Evolutionary conservation across 2,888 invertebrate genomes (phyloP).

Genomic region (Noctua janthe): DNA sequence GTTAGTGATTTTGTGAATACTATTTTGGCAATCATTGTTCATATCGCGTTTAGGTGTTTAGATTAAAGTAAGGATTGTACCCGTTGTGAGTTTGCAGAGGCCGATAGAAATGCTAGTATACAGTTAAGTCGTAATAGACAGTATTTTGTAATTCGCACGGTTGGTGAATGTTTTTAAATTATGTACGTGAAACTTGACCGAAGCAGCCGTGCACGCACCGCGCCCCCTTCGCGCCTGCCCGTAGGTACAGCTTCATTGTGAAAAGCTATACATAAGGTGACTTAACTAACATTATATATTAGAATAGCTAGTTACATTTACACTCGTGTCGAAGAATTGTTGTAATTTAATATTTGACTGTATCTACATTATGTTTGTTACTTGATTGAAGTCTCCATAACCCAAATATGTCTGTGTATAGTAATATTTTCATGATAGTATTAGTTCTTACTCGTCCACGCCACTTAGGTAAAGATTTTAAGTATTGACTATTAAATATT

Average conservation of each 20-base stretch:
- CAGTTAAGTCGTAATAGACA: constrained; percentile 33
- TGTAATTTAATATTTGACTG: constrained; percentile 51
- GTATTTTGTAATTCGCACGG: constrained; percentile 28
- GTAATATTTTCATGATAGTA: constrained; percentile 48
- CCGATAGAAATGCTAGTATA: constrained; percentile 60
- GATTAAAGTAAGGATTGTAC: constrained; percentile 42
- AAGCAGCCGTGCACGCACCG: constrained; percentile 13
- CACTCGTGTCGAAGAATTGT: constrained; percentile 47
- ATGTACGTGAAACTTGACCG: constrained; percentile 24
- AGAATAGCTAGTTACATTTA: constrained; percentile 41
- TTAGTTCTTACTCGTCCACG: constrained; percentile 49
- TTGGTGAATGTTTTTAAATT: constrained; percentile 27
- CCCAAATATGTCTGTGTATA: constrained; percentile 46
- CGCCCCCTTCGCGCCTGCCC: constrained; percentile 27
- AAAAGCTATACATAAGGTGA: constrained; percentile 38
- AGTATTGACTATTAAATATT: constrained; percentile 24
- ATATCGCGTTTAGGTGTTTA: constrained; percentile 59
- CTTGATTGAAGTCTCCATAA: constrained; percentile 31
- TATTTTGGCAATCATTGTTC: constrained; percentile 60
- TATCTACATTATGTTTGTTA: constrained; percentile 55
- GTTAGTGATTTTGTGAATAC: constrained; percentile 54
- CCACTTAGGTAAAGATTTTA: constrained; percentile 32
- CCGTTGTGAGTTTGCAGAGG: constrained; percentile 46
- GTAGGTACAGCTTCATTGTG: constrained; percentile 46
- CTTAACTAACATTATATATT: constrained; percentile 40